Base-by-base conservation (phyloP, 1,140 invertebrate genomes). In the Zaprionus camerounensis region DNA sequence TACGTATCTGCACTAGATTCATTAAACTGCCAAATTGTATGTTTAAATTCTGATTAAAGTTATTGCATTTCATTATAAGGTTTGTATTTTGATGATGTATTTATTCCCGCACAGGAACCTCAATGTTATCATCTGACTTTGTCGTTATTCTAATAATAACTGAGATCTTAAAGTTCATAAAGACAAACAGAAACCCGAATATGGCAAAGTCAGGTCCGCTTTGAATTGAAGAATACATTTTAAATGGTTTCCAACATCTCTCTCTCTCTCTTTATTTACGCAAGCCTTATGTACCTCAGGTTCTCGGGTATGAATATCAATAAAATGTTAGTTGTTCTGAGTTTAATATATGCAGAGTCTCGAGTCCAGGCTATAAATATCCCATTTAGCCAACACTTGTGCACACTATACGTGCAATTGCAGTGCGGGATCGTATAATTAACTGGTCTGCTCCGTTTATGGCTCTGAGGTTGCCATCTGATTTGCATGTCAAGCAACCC, bases 371-470 rank as follows among this genome's bases (percentile, higher is more conserved):
- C 41, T 17, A 46, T 46, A 46, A 46, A 46, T 46, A 46, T 17
- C n/a, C 7, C 38, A 49, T 3, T 44, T 44, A n/a, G 38, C 34
- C 12, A 28, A 28, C 36, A 24, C 6, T 36, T 65, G 24, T 55
- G 63, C 51, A 64, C 53, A n/a, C 38, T 2, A 36, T 28, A 38
- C 55, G 70, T 58, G 70, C 70, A 72, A 58, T 58, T 66, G 36
- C 56, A 65, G 36, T 36, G 15, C 26, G 13, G 11, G 6, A 46
- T 49, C 9, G 17, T 49, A 51, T 51, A 51, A 51, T 72, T 58
- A 66, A 67, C 62, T 72, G 41, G 62, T 72, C 66, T 58, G 38
- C 6, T 46, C 55, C 38, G 49, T 49, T 51, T 66, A 72, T 66
- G 62, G 41, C 41, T 17, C 41, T 17, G 7, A 17, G 64, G 12